Percentiles rank a stretch among this genome's conserved stretches.
Evolutionary conservation across 2,888 invertebrate genomes (phyloP).

Genomic region (Drosophila rubida): DNA sequence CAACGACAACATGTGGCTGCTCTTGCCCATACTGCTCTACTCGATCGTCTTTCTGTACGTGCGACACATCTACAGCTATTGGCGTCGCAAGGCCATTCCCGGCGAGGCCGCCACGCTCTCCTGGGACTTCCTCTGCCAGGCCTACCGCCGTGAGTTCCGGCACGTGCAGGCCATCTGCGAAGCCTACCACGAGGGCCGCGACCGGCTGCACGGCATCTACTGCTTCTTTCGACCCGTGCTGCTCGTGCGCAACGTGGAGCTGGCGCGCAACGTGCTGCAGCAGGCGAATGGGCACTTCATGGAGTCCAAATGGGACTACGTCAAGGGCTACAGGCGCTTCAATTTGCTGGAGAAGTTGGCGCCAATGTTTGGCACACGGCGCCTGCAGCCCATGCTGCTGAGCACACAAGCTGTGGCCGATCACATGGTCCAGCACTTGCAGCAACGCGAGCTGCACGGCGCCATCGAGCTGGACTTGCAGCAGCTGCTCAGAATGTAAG

Average conservation of each 20-base stretch:
- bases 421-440: slow-evolving; percentile 85
- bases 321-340: slow-evolving; percentile 86
- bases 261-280: slow-evolving; percentile 87
- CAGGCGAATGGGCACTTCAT: slow-evolving; percentile 88
- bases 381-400: slow-evolving; percentile 88
- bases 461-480: slow-evolving; percentile 67
- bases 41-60: slow-evolving; percentile 67
- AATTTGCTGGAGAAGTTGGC: slow-evolving; percentile 88
- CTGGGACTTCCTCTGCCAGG: slow-evolving; percentile 65
- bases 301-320: slow-evolving; percentile 87
- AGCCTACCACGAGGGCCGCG: slow-evolving; percentile 75
- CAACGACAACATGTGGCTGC: slow-evolving; percentile 79
- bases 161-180: slow-evolving; percentile 74
- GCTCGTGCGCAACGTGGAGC: slow-evolving; percentile 87
- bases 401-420: slow-evolving; percentile 87
- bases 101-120: slow-evolving; percentile 63
- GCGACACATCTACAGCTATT: slow-evolving; percentile 81
- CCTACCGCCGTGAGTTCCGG: slow-evolving; percentile 79
- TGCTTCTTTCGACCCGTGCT: slow-evolving; percentile 88
- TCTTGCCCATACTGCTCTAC: slow-evolving; percentile 78
- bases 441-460: slow-evolving; percentile 65
- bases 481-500: slow-evolving; percentile 74
- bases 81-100: slow-evolving; percentile 81
- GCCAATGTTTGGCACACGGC: slow-evolving; percentile 88
- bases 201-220: slow-evolving; percentile 87